Evolutionary conservation across 2,888 invertebrate genomes (phyloP).

Genomic region (Acleris laterana): DNA sequence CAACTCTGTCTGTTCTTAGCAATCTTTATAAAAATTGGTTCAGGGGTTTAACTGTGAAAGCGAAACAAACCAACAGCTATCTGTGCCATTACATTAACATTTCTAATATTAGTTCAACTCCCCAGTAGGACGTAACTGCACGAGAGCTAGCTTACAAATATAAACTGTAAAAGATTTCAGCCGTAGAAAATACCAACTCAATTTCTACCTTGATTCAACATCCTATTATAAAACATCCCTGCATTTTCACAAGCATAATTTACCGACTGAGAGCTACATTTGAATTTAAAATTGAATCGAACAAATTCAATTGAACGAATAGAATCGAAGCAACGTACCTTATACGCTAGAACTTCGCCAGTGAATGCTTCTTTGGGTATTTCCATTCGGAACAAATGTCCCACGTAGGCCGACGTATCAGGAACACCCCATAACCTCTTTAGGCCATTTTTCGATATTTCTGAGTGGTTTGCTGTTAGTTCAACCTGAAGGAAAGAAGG

Average conservation of each 20-base stretch:
- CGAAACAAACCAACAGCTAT: too few relatives aligned
- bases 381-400: constrained; percentile 89
- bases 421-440: constrained; percentile 84
- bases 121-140: too few relatives aligned
- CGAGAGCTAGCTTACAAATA: too few relatives aligned
- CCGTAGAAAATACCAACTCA: constrained; percentile 19
- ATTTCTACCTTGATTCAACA: constrained; percentile 23
- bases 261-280: constrained; percentile 22
- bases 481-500: constrained; percentile 64
- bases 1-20: too few relatives aligned
- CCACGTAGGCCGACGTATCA: constrained; percentile 87
- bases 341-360: constrained; percentile 87
- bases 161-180: too few relatives aligned
- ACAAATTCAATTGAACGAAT: constrained; percentile 33
- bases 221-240: constrained; percentile 14
- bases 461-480: constrained; percentile 76
- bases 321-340: constrained; percentile 79
- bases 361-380: constrained; percentile 89
- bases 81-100: too few relatives aligned
- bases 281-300: constrained; percentile 33
- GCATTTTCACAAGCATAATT: constrained; percentile 25
- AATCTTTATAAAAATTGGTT: too few relatives aligned
- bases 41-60: too few relatives aligned
- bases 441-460: constrained; percentile 80
- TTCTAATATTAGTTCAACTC: too few relatives aligned